phyloP scores from a whole-genome alignment of 2,113 vertebrate species.

The Murina feae region DNA sequence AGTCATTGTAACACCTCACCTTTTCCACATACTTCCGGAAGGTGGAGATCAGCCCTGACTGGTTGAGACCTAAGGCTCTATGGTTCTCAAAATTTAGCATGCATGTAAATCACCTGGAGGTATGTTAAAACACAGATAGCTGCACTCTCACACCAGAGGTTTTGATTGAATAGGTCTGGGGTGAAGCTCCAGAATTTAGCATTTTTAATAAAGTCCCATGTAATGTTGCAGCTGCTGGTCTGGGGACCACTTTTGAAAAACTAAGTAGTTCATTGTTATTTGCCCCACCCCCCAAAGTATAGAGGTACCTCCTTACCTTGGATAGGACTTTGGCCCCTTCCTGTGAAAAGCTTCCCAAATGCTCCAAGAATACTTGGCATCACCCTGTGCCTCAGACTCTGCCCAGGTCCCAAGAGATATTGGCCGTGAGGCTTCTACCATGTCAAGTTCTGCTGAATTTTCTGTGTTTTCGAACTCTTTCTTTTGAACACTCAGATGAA shows the following conservation, averaged over 20 bases:
- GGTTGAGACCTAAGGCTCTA: background rate
- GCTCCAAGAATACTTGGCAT: rapidly evolving
- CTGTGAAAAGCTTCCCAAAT: rapidly evolving
- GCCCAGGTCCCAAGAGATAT: rapidly evolving
- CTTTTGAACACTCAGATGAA: slow-evolving; percentile 33
- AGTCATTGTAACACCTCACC: background rate
- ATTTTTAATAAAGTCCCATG: background rate
- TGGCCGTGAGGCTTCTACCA: rapidly evolving
- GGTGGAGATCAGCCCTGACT: background rate
- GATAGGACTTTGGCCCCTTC: too few species aligned
- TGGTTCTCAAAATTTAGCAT: background rate
- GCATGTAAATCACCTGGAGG: background rate
- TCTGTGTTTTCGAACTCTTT: background rate
- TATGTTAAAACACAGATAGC: background rate
- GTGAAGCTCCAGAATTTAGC: background rate
- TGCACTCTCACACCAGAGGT: too few species aligned
- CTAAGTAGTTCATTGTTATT: background rate
- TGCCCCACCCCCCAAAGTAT: rapidly evolving
- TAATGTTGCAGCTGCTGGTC: background rate
- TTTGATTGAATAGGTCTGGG: background rate
- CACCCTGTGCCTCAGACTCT: rapidly evolving
- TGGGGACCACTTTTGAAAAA: background rate
- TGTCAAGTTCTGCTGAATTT: background rate
- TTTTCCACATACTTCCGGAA: background rate
- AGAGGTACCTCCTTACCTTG: background rate